Evolutionary conservation across 2,888 invertebrate species (phyloP).

Genomic region (Catocala fraxini): DNA sequence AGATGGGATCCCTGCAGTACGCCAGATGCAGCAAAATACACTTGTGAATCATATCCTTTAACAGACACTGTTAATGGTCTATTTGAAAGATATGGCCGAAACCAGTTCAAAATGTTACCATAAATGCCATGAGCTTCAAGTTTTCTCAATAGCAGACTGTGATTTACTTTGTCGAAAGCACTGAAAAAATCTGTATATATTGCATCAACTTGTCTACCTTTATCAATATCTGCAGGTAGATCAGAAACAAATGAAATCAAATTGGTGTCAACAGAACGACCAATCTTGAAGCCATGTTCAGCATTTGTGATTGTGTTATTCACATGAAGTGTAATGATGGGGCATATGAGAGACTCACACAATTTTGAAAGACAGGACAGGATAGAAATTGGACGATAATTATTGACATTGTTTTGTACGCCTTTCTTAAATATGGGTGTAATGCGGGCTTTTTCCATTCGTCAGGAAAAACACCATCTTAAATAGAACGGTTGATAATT

Average conservation of each 20-base stretch:
- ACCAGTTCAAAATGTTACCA: constrained; percentile 1
- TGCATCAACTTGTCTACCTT: background rate
- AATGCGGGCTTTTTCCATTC: too few relatives aligned
- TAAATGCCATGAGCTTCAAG: constrained; percentile 7
- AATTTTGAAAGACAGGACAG: too few relatives aligned
- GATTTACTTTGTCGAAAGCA: background rate
- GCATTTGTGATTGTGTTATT: background rate
- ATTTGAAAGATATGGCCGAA: background rate
- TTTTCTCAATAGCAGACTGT: background rate
- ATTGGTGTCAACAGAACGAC: background rate
- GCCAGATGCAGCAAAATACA: background rate
- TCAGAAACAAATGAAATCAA: background rate
- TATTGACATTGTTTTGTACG: too few relatives aligned
- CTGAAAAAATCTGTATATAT: background rate
- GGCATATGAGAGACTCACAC: background rate
- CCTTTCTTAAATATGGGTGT: too few relatives aligned
- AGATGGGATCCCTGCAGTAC: background rate
- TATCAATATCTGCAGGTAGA: background rate
- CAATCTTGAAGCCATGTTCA: background rate
- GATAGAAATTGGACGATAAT: too few relatives aligned
- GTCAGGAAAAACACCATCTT: too few relatives aligned
- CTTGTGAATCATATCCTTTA: too few relatives aligned
- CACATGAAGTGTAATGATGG: background rate
- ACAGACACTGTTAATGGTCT: background rate
- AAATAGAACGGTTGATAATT: too few relatives aligned